Evolutionary conservation across 2,113 vertebrate species (phyloP).

Genomic region (Daphoenositta chrysoptera): DNA sequence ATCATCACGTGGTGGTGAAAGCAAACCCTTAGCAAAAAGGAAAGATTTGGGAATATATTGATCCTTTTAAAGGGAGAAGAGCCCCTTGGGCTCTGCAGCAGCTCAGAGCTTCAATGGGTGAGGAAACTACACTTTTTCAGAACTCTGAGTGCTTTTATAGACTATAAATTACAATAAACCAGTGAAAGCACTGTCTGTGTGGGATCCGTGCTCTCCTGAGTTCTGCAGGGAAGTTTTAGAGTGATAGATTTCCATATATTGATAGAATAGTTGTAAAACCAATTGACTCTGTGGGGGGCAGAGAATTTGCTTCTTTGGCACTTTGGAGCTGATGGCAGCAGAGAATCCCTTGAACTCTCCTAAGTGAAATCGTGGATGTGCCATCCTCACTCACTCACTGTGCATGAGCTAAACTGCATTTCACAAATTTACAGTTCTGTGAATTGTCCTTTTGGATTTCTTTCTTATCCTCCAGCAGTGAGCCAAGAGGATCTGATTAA

Average conservation of each 20-base stretch:
- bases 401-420: background rate
- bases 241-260: background rate
- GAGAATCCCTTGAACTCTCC: background rate
- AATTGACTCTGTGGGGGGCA: background rate
- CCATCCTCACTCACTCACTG: background rate
- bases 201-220: background rate
- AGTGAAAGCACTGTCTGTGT: background rate
- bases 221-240: background rate
- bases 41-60: background rate
- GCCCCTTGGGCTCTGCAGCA: background rate
- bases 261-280: background rate
- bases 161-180: background rate
- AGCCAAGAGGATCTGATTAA: background rate
- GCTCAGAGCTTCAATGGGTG: background rate
- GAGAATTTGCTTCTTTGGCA: background rate
- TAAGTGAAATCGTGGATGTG: background rate
- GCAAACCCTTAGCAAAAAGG: background rate
- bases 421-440: background rate
- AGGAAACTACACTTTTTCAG: background rate
- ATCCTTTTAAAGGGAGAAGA: background rate
- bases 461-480: background rate
- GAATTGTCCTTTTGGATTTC: background rate
- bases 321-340: background rate
- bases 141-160: background rate
- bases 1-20: background rate